Base-by-base conservation (phyloP, 2,888 invertebrate genomes). In the Ferrisia virgata region DNA sequence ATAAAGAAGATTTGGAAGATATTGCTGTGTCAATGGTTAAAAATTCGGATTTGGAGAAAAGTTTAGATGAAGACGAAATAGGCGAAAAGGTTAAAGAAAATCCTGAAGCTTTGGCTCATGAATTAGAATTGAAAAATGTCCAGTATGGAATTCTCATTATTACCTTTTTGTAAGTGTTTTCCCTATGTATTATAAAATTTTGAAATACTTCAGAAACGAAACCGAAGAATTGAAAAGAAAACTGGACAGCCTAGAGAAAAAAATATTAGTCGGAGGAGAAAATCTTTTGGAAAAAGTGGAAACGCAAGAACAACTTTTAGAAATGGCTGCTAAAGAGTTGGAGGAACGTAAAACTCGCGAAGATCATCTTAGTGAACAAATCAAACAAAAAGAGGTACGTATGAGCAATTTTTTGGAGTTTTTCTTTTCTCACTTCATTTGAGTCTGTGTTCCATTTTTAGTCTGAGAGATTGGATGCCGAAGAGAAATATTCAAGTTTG, bases 231-330 rank as follows among this genome's bases (percentile, higher is more conserved):
- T 87, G 47, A 87, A 87, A 85, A 93, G 95, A 85, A 97, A 98
- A 88, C 92, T 99, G 85, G 92, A 93, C 86, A 94, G 94, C 8
- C 91, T 99, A 80, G 97, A 99, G 89, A 96, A 96, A 86, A 98
- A 98, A 89, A 97, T 99, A 84, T 92, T 99, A 28, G 96, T 99
- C 0, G 99, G 99, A 0, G 99, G 99, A 0, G 99, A 98, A 90
- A 99, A 99, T 90, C 91, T 99, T 8, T 91, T 99, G 86, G 99
- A 99, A 88, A 98, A 98, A 88, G 98, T 98, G 0, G 96, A 98
- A 88, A 93, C 95, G 0, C 99, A 99, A 89, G 94, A 97, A 84
- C 91, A 93, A 85, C 90, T 99, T 84, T 90, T 99, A 81, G 96
- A 96, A 87, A 95, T 95, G 85, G 95, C 97, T 0, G 94, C 96